Conservation (phyloP, 2,113 vertebrate species). For the Lonchura striata region DNA sequence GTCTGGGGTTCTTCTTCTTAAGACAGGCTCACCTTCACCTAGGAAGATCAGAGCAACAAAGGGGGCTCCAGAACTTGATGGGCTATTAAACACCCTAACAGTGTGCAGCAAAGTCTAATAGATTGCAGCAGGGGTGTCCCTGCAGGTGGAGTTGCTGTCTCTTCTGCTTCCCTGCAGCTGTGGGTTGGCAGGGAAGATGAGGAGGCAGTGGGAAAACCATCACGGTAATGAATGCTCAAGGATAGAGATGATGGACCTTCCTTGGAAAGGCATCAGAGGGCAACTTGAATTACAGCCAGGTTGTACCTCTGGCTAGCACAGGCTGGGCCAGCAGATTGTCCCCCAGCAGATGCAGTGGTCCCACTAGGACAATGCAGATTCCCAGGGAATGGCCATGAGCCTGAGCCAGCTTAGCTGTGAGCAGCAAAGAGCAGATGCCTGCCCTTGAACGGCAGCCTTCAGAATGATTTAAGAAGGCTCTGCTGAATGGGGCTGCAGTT, state of each 20-base stretch:
- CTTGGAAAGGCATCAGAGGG: background rate
- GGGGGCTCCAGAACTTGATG: background rate
- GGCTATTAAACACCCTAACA: background rate
- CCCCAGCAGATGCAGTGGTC: background rate
- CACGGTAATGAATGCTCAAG: background rate
- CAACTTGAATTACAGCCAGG: background rate
- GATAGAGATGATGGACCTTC: background rate
- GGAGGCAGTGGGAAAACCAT: background rate
- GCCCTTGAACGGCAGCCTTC: background rate
- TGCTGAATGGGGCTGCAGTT: background rate
- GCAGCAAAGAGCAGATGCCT: background rate
- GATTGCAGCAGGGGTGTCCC: background rate
- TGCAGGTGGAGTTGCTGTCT: background rate
- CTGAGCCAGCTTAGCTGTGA: background rate
- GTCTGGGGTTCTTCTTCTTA: background rate
- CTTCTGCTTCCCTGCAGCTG: background rate
- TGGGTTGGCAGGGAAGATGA: background rate
- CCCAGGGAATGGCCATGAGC: fast-evolving
- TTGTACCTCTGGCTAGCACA: background rate
- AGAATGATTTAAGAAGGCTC: background rate
- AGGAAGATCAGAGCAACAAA: background rate
- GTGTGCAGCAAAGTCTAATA: background rate
- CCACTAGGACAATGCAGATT: background rate
- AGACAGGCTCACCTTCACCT: background rate
- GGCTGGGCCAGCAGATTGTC: background rate